Evolutionary conservation across 1,140 invertebrate genomes (phyloP), one percentile per base, ranked within the genome.

Genomic region (Asbolus verrucosus): DNA sequence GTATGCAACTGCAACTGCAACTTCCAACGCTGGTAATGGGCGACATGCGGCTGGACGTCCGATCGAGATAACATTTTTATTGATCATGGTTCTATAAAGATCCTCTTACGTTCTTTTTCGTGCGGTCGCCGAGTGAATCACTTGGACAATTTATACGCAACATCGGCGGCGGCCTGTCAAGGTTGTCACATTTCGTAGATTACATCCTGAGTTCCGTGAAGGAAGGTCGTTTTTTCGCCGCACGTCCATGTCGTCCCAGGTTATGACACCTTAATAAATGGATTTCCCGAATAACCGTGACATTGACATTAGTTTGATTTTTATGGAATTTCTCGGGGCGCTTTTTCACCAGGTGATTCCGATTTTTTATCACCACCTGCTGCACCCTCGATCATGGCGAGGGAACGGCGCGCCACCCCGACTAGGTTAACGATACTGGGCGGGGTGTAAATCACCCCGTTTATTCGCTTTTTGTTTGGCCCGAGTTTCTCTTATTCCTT

Each of bases 191-290:
- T 54, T 54, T 54, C 46, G 46, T 11, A 24, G 46, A 54, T 54
- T 54, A 54, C 46, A 54, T 30, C 41, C 46, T n/a, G 19, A 54
- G 46, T 54, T 54, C 46, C 46, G 46, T 54, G 46, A 54, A 14
- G 46, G 46, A 54, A 54, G 46, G 46, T 54, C 46, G 46, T 30
- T 54, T 54, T 54, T 54, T 54, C 46, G 6, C n/a, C n/a, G 4
- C 33, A 36, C 33, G n/a, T 36, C 33, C 4, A 36, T 11, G 33
- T 36, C 33, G 6, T 4, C 33, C 33, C 46, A n/a, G 21, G 21
- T 54, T 24, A 54, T 54, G 46, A 30, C 46, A 54, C 46, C 46
- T 54, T 54, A 54, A 54, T 54, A 54, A 54, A 54, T 54, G 46
- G 19, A 24, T 54, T 54, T 54, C 21, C 19, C 33, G 33, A 36